Conservation (phyloP, 2,113 vertebrate species). For the Protobothrops flavoviridis region DNA sequence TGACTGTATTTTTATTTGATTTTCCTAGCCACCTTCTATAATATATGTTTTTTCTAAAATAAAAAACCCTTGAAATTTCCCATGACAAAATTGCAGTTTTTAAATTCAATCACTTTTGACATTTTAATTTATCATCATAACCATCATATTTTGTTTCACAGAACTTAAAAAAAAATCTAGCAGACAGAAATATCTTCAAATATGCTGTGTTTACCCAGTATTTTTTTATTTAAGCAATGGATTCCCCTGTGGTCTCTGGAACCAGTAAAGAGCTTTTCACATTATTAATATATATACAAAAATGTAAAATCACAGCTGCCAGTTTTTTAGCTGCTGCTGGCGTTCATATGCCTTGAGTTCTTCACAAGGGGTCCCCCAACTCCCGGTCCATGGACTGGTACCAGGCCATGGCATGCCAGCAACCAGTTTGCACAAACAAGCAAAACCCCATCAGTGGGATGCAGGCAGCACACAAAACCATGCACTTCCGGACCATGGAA, state of each 20-base stretch:
- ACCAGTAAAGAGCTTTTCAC: background rate
- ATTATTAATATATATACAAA: background rate
- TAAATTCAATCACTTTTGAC: background rate
- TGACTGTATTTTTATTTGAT: background rate
- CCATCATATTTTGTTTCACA: background rate
- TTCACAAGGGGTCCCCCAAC: background rate
- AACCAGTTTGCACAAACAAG: too few relatives aligned
- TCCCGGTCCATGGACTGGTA: too few relatives aligned
- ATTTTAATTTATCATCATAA: background rate
- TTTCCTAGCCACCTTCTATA: background rate
- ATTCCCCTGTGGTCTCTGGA: background rate
- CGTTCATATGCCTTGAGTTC: background rate
- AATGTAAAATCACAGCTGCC: background rate
- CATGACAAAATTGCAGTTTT: background rate
- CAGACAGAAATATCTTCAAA: background rate
- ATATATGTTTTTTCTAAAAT: background rate
- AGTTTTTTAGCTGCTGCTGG: too few relatives aligned
- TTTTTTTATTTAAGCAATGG: background rate
- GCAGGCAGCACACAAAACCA: too few relatives aligned
- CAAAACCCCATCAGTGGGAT: too few relatives aligned
- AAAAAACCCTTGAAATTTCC: background rate
- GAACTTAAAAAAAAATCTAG: background rate
- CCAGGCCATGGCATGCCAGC: too few relatives aligned
- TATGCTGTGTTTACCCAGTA: background rate
- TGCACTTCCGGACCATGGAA: too few relatives aligned